Base-by-base conservation (phyloP, 2,113 vertebrate genomes). In the Austrofundulus limnaeus region DNA sequence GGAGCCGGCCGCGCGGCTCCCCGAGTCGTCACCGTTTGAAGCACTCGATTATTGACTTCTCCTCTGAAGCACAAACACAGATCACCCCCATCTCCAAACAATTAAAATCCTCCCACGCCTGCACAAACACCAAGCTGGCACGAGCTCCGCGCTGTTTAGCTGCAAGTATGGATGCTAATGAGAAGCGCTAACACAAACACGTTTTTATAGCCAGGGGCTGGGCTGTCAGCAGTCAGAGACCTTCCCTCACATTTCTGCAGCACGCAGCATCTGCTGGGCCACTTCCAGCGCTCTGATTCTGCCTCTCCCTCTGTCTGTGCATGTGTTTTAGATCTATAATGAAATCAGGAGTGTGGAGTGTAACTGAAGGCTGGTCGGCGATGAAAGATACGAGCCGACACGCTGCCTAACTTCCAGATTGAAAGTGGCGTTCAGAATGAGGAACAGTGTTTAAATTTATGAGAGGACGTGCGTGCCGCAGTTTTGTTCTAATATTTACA, bases 301-400 rank as follows among this genome's bases (percentile, higher is more conserved):
- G 37, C 14, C 42, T 11, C 47, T 23, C 17, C 9, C 42, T 14
- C 39, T 61, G 50, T 25, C 54, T 61, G 28, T 55, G 56, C 61
- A 68, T 67, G 68, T 78, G 72, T 74, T 75, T 66, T 61, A 75
- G 48, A 90, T 87, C 87, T 88, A 86, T 89, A 88, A 88, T 88
- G 85, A 84, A 87, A 86, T 84, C 86, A 87, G 85, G 34, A 41
- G 66, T 65, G 74, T 85, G 83, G 71, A 50, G 61, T 65, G 70
- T 50, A 50, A 76, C 73, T 62, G 77, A 80, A 54, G 66, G 72
- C 78, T 79, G 74, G 7, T 58, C 42, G 74, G 55, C 21, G 80
- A 88, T 83, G 66, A 72, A 41, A 85, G 80, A 88, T 84, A 41
- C 79, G 48, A 28, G 19, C 50, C 31, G 71, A 76, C 62, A 61